These are phyloP conservation scores for Andinoacara biseriatus DNA, from an alignment of 2,113 vertebrate species.

Conservation along the genomic window DNA sequence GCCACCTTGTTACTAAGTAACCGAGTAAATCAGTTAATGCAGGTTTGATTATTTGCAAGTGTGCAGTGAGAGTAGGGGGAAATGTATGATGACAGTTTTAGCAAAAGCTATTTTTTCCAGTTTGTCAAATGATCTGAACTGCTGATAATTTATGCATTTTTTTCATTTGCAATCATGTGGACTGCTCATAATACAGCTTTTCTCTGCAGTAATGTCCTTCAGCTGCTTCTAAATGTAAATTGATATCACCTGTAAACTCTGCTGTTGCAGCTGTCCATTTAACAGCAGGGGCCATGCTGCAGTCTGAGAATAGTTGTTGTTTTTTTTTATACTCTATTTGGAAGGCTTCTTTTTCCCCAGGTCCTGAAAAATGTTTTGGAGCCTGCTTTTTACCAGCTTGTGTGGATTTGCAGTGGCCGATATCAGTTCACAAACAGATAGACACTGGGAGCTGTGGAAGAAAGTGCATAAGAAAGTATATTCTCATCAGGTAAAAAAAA, in stretches of 20 bases:
- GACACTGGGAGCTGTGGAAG: constrained; percentile 83
- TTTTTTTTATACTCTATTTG: neutral
- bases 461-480: constrained; percentile 74
- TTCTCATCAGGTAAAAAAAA: constrained; percentile 41
- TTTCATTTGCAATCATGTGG: neutral
- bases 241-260: constrained; percentile 17
- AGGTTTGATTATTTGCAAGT: constrained; percentile 8
- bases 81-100: neutral
- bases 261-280: neutral
- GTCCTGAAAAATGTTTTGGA: constrained; percentile 42
- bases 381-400: constrained; percentile 42
- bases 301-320: neutral
- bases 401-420: constrained; percentile 19
- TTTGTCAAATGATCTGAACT: neutral
- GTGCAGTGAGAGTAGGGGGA: neutral
- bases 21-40: neutral
- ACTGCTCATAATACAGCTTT: neutral
- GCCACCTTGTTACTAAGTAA: constrained; percentile 25
- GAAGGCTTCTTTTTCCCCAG: neutral
- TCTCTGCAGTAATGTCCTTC: neutral
- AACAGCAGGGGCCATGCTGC: neutral
- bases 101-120: fast-evolving
- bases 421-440: constrained; percentile 49
- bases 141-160: neutral
- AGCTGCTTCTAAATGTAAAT: neutral